phyloP scores from a whole-genome alignment of 2,113 vertebrate species.

The Carlito syrichta region DNA sequence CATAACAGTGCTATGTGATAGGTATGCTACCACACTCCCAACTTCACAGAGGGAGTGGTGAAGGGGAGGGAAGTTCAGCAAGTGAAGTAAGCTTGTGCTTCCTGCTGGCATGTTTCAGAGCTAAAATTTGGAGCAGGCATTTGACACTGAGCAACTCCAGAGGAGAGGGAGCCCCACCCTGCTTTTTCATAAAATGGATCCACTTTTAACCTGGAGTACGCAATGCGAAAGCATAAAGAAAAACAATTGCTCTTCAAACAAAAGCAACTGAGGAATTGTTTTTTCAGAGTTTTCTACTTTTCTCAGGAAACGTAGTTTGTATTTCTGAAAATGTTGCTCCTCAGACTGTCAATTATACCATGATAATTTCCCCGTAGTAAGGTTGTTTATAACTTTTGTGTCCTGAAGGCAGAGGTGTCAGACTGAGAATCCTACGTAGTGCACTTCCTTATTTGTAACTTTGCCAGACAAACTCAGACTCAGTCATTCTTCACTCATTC shows the following conservation, averaged over 20 bases:
- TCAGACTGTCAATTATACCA: background rate
- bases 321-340: background rate
- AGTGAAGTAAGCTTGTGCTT: too few species aligned
- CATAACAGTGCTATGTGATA: rapidly evolving
- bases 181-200: background rate
- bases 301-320: background rate
- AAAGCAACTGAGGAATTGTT: background rate
- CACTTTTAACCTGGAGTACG: background rate
- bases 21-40: rapidly evolving
- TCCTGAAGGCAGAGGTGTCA: background rate
- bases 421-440: too few species aligned
- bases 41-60: background rate
- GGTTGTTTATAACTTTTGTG: too few species aligned
- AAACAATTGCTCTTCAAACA: background rate
- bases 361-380: background rate
- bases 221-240: background rate
- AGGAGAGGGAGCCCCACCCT: background rate
- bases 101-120: background rate
- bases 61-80: background rate
- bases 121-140: background rate
- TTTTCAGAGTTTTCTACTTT: background rate
- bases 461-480: background rate
- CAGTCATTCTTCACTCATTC: background rate
- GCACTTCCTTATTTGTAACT: background rate
- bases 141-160: background rate